Evolutionary conservation across 2,888 invertebrate species (phyloP).

Genomic region (Cactoblastis cactorum): DNA sequence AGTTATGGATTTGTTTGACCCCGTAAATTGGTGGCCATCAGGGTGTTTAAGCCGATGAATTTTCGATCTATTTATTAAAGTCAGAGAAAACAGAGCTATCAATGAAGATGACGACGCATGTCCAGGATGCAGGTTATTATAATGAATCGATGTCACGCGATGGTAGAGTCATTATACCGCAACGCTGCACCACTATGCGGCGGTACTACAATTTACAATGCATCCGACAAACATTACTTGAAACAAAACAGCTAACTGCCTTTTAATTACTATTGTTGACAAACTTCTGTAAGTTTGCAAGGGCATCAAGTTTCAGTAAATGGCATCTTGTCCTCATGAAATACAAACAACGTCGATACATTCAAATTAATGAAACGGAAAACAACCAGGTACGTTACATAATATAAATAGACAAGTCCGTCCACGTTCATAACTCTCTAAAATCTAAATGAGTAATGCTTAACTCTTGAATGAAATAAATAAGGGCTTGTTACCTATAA

Average conservation of each 20-base stretch:
- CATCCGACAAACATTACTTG: slow-evolving; percentile 24
- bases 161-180: slow-evolving; percentile 16
- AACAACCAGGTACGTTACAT: background rate
- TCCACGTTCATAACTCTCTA: background rate
- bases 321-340: background rate
- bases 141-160: slow-evolving; percentile 19
- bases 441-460: background rate
- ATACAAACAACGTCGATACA: background rate
- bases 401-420: background rate
- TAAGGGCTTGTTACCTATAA: slow-evolving; percentile 30
- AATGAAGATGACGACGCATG: slow-evolving; percentile 31
- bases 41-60: slow-evolving; percentile 24
- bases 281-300: background rate
- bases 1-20: slow-evolving; percentile 24
- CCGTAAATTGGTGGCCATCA: slow-evolving; percentile 29
- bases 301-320: background rate
- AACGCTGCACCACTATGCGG: background rate
- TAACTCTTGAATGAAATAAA: slow-evolving; percentile 24
- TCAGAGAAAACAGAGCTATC: slow-evolving; percentile 33
- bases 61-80: slow-evolving; percentile 37
- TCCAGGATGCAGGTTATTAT: slow-evolving; percentile 31
- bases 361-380: background rate
- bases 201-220: slow-evolving; percentile 18
- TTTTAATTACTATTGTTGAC: slow-evolving; percentile 31
- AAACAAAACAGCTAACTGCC: slow-evolving; percentile 25